phyloP scores from a whole-genome alignment of 2,888 invertebrate species.

The Lasius fuliginosus region DNA sequence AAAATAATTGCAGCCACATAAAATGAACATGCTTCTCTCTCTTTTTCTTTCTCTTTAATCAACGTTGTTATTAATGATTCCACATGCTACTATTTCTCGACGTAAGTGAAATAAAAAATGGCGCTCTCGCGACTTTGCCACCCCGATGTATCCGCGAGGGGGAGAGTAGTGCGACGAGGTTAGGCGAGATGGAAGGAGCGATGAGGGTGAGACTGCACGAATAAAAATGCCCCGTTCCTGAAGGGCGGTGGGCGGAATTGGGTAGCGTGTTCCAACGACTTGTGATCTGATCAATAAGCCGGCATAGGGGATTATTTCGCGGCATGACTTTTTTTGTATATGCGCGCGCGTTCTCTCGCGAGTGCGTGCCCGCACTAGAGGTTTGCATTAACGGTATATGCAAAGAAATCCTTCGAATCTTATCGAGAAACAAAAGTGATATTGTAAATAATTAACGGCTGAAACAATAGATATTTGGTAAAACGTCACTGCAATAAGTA shows the following conservation, averaged over 20 bases:
- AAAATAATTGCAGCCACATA: conserved; percentile 59
- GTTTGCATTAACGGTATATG: neutral
- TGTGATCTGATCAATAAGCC: conserved; percentile 85
- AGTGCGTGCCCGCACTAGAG: neutral
- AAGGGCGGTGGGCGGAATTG: conserved; percentile 73
- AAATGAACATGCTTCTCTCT: conserved; percentile 19
- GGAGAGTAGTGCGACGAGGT: conserved; percentile 65
- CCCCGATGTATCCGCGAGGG: conserved; percentile 77
- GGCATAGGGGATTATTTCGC: conserved; percentile 82
- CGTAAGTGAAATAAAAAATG: conserved; percentile 80
- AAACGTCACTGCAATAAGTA: conserved; percentile 1
- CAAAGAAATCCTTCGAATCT: neutral
- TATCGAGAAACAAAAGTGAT: neutral
- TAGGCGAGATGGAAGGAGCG: conserved; percentile 73
- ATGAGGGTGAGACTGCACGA: conserved; percentile 80
- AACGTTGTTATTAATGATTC: conserved; percentile 76
- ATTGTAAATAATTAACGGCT: neutral
- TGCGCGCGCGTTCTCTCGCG: conserved; percentile 31
- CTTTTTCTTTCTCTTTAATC: conserved; percentile 65
- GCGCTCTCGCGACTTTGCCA: conserved; percentile 78
- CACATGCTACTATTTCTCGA: conserved; percentile 69
- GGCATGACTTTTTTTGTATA: conserved; percentile 63
- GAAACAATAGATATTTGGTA: neutral
- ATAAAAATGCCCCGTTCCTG: conserved; percentile 84
- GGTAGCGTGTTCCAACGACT: conserved; percentile 83